These are phyloP conservation scores for Dendrolimus houi DNA, from an alignment of 2,888 invertebrate genomes.

Conservation along the genomic window DNA sequence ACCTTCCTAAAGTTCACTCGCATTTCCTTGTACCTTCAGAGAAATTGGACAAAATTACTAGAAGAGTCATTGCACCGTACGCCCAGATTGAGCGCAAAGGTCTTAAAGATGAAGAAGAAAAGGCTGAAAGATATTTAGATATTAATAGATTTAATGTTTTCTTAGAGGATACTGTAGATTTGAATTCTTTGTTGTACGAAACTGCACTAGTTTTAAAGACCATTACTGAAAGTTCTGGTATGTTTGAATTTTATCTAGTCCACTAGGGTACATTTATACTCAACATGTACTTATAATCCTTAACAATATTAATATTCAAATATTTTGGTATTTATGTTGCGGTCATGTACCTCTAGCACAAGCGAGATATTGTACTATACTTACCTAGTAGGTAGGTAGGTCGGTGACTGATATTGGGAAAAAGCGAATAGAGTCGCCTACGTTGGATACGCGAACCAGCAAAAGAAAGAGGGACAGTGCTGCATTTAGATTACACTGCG, in stretches of 20 bases:
- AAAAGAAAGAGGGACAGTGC: too few relatives aligned
- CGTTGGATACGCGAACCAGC: too few relatives aligned
- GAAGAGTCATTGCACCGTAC: slow-evolving; percentile 77
- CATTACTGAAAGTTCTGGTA: slow-evolving; percentile 74
- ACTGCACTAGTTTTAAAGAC: slow-evolving; percentile 74
- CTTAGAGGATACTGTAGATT: slow-evolving; percentile 73
- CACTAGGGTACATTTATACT: too few relatives aligned
- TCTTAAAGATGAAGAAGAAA: slow-evolving; percentile 43
- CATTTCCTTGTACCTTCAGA: slow-evolving; percentile 62
- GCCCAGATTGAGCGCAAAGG: slow-evolving; percentile 65
- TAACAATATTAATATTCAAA: too few relatives aligned
- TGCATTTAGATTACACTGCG: too few relatives aligned
- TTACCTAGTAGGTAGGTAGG: too few relatives aligned
- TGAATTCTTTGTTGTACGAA: slow-evolving; percentile 72
- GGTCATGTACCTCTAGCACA: neutral
- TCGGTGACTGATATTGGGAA: too few relatives aligned
- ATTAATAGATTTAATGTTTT: slow-evolving; percentile 65
- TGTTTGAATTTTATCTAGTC: slow-evolving; percentile 4
- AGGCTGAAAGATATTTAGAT: slow-evolving; percentile 50
- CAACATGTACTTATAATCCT: too few relatives aligned
- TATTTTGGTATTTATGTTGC: too few relatives aligned
- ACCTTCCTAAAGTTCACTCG: slow-evolving; percentile 40
- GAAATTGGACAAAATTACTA: slow-evolving; percentile 68
- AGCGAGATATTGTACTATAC: neutral
- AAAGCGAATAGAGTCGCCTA: too few relatives aligned